phyloP scores from a whole-genome alignment of 30 jellyfish, hydroid and myxozoan species.

The Chrysaora quinquecirrha region DNA sequence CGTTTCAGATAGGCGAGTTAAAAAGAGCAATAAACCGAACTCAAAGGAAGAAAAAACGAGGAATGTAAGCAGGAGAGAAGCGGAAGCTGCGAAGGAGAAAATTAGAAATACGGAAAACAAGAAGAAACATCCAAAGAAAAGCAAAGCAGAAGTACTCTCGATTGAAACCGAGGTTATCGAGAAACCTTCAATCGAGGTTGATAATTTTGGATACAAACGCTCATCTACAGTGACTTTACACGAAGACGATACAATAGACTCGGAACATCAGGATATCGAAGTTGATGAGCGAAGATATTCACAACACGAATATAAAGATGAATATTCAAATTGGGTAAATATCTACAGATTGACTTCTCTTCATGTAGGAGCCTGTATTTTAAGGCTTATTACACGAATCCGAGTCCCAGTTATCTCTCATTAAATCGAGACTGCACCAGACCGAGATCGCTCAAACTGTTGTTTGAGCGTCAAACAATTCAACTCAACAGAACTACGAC shows the following conservation, averaged over 20 bases:
- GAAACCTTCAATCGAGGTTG: neutral
- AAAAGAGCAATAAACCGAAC: neutral
- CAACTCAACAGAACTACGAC: too few species aligned
- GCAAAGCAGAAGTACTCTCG: neutral
- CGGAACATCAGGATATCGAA: neutral
- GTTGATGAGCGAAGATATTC: slow-evolving; percentile 1
- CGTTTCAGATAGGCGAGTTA: neutral
- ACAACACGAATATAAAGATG: slow-evolving; percentile 26
- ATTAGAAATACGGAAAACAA: slow-evolving; percentile 2
- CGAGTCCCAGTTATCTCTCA: too few species aligned
- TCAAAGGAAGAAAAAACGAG: neutral
- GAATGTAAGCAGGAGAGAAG: neutral
- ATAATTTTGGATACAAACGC: slow-evolving; percentile 27
- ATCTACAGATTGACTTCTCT: too few species aligned
- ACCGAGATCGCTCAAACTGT: too few species aligned
- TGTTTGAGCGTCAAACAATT: too few species aligned
- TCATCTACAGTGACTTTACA: slow-evolving; percentile 57
- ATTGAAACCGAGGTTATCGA: neutral
- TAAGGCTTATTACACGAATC: too few species aligned
- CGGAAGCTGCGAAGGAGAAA: slow-evolving; percentile 7
- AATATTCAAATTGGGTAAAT: neutral
- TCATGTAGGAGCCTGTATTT: too few species aligned
- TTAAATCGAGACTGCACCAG: too few species aligned
- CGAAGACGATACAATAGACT: neutral
- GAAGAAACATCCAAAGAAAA: slow-evolving; percentile 1